Percentiles rank a stretch among this genome's conserved stretches.
Conservation (phyloP, 2,888 invertebrate genomes). For the Myopa testacea region DNA sequence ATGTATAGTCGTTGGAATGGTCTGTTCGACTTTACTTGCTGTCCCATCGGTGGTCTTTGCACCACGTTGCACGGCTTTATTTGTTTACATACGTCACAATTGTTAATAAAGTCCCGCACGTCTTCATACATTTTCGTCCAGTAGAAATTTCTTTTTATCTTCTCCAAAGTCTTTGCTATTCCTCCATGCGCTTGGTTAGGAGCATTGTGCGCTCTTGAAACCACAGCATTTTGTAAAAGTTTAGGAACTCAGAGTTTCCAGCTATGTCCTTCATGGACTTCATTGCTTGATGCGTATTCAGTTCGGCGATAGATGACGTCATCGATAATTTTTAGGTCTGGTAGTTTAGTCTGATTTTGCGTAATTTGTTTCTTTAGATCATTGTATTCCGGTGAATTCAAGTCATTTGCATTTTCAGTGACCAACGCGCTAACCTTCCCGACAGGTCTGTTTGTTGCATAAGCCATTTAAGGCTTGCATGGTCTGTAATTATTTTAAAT, state of each 20-base stretch:
- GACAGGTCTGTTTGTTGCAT: neutral
- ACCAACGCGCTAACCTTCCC: neutral
- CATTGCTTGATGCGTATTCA: constrained; percentile 69
- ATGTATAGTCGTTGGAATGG: constrained; percentile 36
- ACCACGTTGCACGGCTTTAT: too few species aligned
- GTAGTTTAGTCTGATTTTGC: neutral
- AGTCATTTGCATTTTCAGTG: neutral
- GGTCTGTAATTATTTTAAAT: constrained; percentile 51
- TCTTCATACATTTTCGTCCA: too few species aligned
- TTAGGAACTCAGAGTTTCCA: constrained; percentile 33
- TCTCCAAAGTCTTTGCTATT: too few species aligned
- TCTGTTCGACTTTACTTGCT: neutral
- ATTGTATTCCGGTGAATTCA: neutral
- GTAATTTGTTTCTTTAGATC: neutral
- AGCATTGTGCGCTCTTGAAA: too few species aligned
- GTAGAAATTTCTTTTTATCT: too few species aligned
- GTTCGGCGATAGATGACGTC: constrained; percentile 68
- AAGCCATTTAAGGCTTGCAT: constrained; percentile 22
- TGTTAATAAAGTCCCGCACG: too few species aligned
- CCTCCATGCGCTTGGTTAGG: too few species aligned
- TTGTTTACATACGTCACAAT: too few species aligned
- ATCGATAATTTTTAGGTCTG: neutral
- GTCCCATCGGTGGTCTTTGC: too few species aligned
- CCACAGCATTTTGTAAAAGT: too few species aligned
- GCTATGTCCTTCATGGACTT: neutral